Percentiles rank a stretch among this genome's conserved stretches.
Evolutionary conservation across 1,140 invertebrate species (phyloP).

Genomic region (Diorhabda sublineata): DNA sequence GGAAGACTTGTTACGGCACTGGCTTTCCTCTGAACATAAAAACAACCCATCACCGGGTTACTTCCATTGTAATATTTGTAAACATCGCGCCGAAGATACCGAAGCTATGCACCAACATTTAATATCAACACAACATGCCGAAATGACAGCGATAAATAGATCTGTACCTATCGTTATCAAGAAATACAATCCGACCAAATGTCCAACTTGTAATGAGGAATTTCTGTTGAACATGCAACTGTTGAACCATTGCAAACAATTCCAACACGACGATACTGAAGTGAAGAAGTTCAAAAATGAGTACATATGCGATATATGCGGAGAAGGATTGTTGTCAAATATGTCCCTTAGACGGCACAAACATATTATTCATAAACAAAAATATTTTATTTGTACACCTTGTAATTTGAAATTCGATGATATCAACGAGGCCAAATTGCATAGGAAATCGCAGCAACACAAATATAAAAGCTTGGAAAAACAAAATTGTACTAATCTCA

Average conservation of each 20-base stretch:
- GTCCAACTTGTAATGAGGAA: conserved; percentile 56
- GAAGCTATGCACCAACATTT: conserved; percentile 68
- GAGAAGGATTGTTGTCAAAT: conserved; percentile 55
- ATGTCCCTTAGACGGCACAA: conserved; percentile 64
- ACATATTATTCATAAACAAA: conserved; percentile 52
- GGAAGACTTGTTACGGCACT: conserved; percentile 68
- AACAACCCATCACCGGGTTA: conserved; percentile 49
- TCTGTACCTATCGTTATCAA: conserved; percentile 76
- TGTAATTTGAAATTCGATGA: conserved; percentile 62
- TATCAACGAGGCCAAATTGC: conserved; percentile 58
- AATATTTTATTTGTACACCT: conserved; percentile 62
- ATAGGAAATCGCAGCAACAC: conserved; percentile 61
- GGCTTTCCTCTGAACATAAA: conserved; percentile 64
- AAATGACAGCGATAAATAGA: conserved; percentile 70
- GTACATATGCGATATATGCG: conserved; percentile 54
- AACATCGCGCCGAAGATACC: conserved; percentile 63
- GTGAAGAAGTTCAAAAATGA: conserved; percentile 19
- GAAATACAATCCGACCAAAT: conserved; percentile 59
- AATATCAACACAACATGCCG: conserved; percentile 60
- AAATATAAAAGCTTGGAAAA: conserved; percentile 42
- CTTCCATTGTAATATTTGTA: conserved; percentile 73
- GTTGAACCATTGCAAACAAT: conserved; percentile 56
- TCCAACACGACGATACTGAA: conserved; percentile 48
- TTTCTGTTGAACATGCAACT: conserved; percentile 70
- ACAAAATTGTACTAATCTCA: conserved; percentile 35